Percentiles rank a stretch among this genome's conserved stretches.
phyloP scores from a whole-genome alignment of 2,888 invertebrate genomes.

The Caenorhabditis zanzibari region DNA sequence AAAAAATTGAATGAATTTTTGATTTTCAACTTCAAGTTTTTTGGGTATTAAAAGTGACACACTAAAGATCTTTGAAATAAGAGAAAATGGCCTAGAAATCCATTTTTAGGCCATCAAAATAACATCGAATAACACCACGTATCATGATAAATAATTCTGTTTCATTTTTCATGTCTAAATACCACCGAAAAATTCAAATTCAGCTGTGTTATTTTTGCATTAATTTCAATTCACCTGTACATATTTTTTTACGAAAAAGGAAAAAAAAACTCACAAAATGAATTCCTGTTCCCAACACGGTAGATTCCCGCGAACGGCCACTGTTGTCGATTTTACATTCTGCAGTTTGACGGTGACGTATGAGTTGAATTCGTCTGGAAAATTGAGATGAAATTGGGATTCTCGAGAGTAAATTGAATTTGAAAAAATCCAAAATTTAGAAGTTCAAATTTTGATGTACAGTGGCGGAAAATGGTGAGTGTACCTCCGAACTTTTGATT shows the following conservation, averaged over 20 bases:
- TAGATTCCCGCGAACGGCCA: constrained; percentile 95
- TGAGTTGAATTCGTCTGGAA: constrained; percentile 91
- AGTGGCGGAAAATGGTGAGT: no score
- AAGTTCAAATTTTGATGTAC: no score
- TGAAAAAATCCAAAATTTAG: background rate
- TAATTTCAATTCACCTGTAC: background rate
- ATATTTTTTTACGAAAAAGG: background rate
- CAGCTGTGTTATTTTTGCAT: constrained; percentile 16
- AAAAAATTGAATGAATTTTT: background rate
- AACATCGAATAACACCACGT: no score
- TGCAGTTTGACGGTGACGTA: constrained; percentile 97
- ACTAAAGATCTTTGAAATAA: no score
- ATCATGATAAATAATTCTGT: no score
- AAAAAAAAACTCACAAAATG: constrained; percentile 91
- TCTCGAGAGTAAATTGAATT: background rate
- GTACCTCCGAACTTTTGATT: no score
- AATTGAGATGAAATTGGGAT: background rate
- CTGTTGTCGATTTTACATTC: constrained; percentile 98
- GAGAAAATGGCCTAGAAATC: no score
- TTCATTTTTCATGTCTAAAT: background rate
- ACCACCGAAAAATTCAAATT: background rate
- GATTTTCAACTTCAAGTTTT: background rate
- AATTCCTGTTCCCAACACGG: constrained; percentile 99
- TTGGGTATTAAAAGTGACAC: no score
- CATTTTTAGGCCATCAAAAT: no score